These are phyloP conservation scores for Battus philenor DNA, from an alignment of 1,140 invertebrate genomes.

Conservation along the genomic window DNA sequence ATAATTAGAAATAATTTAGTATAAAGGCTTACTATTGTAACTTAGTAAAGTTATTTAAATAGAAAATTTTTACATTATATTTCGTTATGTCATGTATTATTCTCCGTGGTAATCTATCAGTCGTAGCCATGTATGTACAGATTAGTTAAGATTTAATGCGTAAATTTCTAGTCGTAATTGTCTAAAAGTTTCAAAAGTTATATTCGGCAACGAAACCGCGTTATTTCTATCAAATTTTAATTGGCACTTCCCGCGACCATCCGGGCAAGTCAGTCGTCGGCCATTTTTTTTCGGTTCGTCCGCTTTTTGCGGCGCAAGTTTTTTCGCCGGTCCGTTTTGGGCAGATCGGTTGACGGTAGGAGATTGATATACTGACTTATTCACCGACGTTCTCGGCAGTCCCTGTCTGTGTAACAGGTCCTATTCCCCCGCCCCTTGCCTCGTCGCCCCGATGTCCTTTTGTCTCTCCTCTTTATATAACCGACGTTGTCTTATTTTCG, in stretches of 20 bases:
- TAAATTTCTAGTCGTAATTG: too few relatives aligned
- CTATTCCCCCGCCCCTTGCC: constrained; percentile 23
- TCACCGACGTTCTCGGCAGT: constrained; percentile 62
- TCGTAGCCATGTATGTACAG: not conserved
- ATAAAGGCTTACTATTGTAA: too few relatives aligned
- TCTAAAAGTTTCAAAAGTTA: too few relatives aligned
- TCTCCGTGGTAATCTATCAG: too few relatives aligned
- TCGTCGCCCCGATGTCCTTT: constrained; percentile 37
- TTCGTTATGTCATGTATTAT: too few relatives aligned
- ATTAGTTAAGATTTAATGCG: not conserved
- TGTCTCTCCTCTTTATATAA: constrained; percentile 63
- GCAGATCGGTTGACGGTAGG: constrained; percentile 62
- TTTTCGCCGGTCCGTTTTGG: constrained; percentile 64
- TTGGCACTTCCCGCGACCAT: constrained; percentile 71
- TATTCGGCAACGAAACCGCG: constrained; percentile 48
- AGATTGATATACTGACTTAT: constrained; percentile 73
- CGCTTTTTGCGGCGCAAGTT: constrained; percentile 55
- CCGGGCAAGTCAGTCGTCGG: constrained; percentile 65
- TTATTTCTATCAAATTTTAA: constrained; percentile 74
- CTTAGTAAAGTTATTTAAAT: too few relatives aligned
- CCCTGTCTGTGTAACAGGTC: constrained; percentile 70
- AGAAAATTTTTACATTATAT: too few relatives aligned
- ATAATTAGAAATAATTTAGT: too few relatives aligned
- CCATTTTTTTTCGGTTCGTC: constrained; percentile 45
- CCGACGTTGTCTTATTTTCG: constrained; percentile 61